Conservation (phyloP, 1,140 invertebrate species). For the Gerris buenoi region DNA sequence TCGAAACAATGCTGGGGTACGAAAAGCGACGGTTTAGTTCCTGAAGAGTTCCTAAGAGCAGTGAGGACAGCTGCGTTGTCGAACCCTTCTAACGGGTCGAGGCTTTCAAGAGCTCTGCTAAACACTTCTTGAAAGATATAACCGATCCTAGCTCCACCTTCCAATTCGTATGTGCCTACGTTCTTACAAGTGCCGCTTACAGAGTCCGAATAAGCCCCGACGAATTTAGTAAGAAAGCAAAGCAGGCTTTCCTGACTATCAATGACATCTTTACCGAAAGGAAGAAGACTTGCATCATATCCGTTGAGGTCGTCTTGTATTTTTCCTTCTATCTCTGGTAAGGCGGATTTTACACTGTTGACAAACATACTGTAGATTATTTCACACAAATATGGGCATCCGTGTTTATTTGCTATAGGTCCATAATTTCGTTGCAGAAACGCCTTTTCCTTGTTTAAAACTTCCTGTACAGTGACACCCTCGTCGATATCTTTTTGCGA, state of each 20-base stretch:
- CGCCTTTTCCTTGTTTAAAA: conserved; percentile 42
- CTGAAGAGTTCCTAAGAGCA: conserved; percentile 55
- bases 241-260: conserved; percentile 44
- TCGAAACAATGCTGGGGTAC: conserved; percentile 61
- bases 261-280: conserved; percentile 46
- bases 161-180: conserved; percentile 53
- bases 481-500: conserved; percentile 55
- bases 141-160: conserved; percentile 55
- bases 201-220: conserved; percentile 48
- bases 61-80: conserved; percentile 46
- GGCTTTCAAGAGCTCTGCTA: conserved; percentile 39
- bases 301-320: conserved; percentile 47
- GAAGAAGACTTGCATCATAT: conserved; percentile 42
- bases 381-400: conserved; percentile 42
- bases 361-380: conserved; percentile 47
- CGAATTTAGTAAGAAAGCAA: conserved; percentile 56
- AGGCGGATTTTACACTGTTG: conserved; percentile 49
- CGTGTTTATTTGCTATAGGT: conserved; percentile 43
- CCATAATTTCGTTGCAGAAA: conserved; percentile 50
- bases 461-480: conserved; percentile 43
- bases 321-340: conserved; percentile 45
- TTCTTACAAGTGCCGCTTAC: conserved; percentile 52
- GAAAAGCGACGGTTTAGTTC: conserved; percentile 49
- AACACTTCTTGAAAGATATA: conserved; percentile 62
- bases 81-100: conserved; percentile 47